phyloP scores from a whole-genome alignment of 2,797 vertebrate genomes.

The Rallus crepitans region DNA sequence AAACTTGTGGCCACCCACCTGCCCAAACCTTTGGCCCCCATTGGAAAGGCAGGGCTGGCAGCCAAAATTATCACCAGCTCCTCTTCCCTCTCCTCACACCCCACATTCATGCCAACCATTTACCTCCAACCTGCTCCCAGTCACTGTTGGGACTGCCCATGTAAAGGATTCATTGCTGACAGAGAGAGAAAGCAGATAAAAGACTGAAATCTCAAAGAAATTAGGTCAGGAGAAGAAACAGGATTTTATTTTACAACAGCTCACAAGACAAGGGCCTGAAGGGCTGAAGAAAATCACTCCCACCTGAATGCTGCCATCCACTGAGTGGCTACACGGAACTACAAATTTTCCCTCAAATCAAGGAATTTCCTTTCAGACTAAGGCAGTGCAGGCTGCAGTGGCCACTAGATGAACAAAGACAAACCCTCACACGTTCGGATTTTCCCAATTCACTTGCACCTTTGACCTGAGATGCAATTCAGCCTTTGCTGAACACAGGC shows the following conservation, averaged over 20 bases:
- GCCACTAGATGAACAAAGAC: not conserved
- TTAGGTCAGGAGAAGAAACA: not conserved
- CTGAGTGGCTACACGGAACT: not conserved
- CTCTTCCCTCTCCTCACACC: accelerated
- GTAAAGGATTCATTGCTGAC: not conserved
- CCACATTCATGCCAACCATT: accelerated
- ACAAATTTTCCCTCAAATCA: not conserved
- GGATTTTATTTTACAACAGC: not conserved
- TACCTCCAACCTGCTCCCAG: not conserved
- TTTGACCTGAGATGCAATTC: not conserved
- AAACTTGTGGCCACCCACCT: not conserved
- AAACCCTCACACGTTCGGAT: not conserved
- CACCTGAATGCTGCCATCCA: not conserved
- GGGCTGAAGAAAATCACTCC: not conserved
- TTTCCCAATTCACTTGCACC: not conserved
- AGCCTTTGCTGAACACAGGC: not conserved
- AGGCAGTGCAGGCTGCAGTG: not conserved
- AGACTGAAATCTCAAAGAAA: not conserved
- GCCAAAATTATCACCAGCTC: not conserved
- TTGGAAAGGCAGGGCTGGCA: not conserved
- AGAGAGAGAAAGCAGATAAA: not conserved
- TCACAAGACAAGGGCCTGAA: not conserved
- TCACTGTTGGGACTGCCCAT: accelerated
- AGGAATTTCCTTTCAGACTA: not conserved
- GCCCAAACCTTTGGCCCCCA: not conserved